Conservation (phyloP, 2,113 vertebrate species). For the Rhinolophus ferrumequinum region DNA sequence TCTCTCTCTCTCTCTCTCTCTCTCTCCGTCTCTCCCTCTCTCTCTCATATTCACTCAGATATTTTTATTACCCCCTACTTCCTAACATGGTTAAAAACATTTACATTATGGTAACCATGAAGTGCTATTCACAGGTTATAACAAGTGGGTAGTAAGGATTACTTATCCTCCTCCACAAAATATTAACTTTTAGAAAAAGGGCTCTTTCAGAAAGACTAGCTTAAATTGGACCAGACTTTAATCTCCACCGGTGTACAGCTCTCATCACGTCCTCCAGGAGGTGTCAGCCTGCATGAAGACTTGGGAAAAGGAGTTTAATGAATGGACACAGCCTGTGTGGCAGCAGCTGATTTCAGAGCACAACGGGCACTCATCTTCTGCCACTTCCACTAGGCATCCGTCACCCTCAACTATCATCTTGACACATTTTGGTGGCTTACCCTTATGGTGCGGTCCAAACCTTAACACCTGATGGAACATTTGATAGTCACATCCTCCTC, state of each 20-base stretch:
- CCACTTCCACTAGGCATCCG: too few species aligned
- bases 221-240: background rate
- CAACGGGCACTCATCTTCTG: rapidly evolving
- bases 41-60: too few species aligned
- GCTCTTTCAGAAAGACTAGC: background rate
- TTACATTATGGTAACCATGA: background rate
- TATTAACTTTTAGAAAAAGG: background rate
- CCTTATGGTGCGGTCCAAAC: background rate
- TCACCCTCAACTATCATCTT: background rate
- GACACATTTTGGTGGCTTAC: background rate
- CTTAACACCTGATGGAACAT: background rate
- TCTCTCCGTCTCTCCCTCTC: too few species aligned
- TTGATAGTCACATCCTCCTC: background rate
- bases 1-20: too few species aligned
- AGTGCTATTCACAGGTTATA: background rate
- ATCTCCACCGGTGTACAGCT: too few species aligned
- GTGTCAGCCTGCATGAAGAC: background rate
- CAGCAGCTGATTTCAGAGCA: background rate
- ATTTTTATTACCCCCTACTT: background rate
- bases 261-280: background rate
- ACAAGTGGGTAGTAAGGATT: background rate
- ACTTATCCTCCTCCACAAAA: background rate
- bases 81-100: background rate
- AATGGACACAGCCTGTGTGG: background rate
- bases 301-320: background rate